These are phyloP conservation scores for Bactericera cockerelli DNA, from an alignment of 1,140 invertebrate genomes.

Conservation along the genomic window DNA sequence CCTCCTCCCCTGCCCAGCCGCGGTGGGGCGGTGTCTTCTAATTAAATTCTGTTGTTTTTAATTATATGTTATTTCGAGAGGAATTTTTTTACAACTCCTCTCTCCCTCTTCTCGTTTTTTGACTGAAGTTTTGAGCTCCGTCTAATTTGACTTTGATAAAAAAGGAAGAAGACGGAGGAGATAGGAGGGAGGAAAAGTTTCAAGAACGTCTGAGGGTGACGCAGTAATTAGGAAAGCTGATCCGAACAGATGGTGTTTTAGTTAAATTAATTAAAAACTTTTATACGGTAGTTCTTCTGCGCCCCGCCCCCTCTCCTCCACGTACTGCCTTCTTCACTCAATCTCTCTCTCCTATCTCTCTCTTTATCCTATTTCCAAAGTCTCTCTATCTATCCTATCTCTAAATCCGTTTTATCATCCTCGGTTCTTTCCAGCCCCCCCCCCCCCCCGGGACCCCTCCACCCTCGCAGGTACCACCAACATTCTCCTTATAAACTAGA, in stretches of 20 bases:
- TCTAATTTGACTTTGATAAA: conserved; percentile 9
- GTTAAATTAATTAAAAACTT: conserved; percentile 9
- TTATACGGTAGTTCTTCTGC: conserved; percentile 4
- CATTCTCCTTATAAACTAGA: no score
- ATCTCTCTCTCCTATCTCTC: not conserved
- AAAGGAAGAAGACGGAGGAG: not conserved
- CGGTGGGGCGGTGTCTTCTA: not conserved
- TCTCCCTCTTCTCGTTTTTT: no score
- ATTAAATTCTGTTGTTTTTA: conserved; percentile 9
- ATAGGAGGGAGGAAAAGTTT: not conserved
- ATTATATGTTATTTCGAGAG: conserved; percentile 5
- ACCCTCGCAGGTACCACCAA: no score
- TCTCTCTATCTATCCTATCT: not conserved
- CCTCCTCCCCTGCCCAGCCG: no score
- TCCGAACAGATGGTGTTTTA: conserved; percentile 8
- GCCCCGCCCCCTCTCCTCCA: not conserved
- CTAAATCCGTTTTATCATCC: not conserved
- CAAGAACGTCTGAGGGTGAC: conserved; percentile 7
- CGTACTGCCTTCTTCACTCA: no score
- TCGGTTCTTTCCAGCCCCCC: no score
- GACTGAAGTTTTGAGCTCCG: not conserved
- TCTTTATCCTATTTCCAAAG: not conserved
- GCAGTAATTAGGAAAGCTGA: conserved; percentile 8
- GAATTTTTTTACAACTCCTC: conserved; percentile 4
- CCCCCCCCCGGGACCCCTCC: no score